phyloP scores from a whole-genome alignment of 2,888 invertebrate species.

The Pachycephus smyrnensis region DNA sequence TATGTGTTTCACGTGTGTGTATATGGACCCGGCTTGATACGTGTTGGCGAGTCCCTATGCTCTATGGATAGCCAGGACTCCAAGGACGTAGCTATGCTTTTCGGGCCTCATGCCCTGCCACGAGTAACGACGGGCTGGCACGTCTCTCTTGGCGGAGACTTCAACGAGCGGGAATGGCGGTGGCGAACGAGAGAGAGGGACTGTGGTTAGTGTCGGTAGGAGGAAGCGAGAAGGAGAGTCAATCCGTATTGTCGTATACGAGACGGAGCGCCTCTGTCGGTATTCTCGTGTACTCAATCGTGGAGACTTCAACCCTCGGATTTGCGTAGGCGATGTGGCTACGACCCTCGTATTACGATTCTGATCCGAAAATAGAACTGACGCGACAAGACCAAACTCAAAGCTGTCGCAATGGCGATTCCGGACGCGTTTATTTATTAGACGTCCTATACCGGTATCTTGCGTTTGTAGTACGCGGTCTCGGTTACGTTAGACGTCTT shows the following conservation, averaged over 20 bases:
- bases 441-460: too few relatives aligned
- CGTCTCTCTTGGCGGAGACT: constrained; percentile 35
- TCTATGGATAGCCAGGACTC: constrained; percentile 28
- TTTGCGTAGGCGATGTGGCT: neutral
- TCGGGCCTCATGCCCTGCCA: constrained; percentile 30
- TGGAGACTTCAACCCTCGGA: neutral
- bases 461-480: neutral
- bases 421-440: neutral
- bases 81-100: constrained; percentile 45
- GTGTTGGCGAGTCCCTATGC: constrained; percentile 26
- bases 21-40: neutral
- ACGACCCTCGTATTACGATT: neutral
- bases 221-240: neutral
- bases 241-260: neutral
- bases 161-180: constrained; percentile 29
- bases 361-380: neutral
- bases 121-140: constrained; percentile 16
- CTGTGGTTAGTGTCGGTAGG: neutral
- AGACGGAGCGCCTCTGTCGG: neutral
- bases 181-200: neutral
- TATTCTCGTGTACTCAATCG: neutral
- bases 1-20: neutral
- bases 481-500: neutral
- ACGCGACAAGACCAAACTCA: neutral
- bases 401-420: neutral